Evolutionary conservation across 2,888 invertebrate species (phyloP), one percentile per base, ranked within the genome.

Genomic region (Erebia aethiops): DNA sequence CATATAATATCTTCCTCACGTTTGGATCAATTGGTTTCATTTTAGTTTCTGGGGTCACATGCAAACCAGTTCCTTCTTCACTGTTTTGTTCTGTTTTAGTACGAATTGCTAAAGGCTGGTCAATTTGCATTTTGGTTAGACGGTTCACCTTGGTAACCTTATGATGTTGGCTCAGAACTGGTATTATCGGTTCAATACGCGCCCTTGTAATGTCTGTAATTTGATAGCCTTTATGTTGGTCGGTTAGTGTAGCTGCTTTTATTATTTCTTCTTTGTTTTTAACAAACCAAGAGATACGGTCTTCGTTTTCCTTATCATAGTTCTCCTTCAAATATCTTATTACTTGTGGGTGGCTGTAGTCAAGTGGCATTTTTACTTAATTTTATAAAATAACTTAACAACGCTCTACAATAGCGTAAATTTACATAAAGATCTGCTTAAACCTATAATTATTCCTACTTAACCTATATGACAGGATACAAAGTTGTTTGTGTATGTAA

Each of bases 271-370:
- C 71, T 43, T 72, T 69, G 56, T 75, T 74, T 60, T 74, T 77
- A 11, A 68, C 68, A 67, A 80, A 80, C 80, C 80, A 80, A 41
- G 58, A 21, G 46, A 76, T 66, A 9, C 78, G 76, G 35, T 71
- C 68, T 46, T 71, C 72, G 64, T 74, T 76, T 63, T 76, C 75
- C 73, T 75, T 77, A 8, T 75, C 74, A 67, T 73, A 78, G 54
- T 67, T 77, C 63, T 80, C 79, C 18, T 64, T 75, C 52, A 80
- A 57, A 67, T 78, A 79, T 58, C 64, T 76, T 18, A 79, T 46
- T 8, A 72, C 64, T 3, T 54, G 21, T 3, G 78, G 79, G 56
- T 77, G 73, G 58, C 67, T 72, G 70, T 76, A 76, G 75, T 78
- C 76, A 16, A 71, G 69, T 67, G 75, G 75, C 75, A 74, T 75